phyloP scores from a whole-genome alignment of 2,888 invertebrate species.

The Neoitamus cyanurus region DNA sequence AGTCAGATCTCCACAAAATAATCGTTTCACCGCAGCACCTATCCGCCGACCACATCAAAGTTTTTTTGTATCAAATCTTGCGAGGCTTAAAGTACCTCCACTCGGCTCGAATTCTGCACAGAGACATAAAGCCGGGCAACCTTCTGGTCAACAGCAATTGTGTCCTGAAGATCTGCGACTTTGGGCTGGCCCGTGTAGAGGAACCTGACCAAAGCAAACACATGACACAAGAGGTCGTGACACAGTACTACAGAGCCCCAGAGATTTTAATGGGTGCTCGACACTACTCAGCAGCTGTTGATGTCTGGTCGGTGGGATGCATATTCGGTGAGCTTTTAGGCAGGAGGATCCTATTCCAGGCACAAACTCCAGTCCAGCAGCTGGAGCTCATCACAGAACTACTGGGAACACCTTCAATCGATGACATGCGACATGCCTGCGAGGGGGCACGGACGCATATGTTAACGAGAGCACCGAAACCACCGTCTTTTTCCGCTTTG shows the following conservation, averaged over 20 bases:
- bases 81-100: constrained; percentile 99
- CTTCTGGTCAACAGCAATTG: constrained; percentile 99
- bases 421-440: constrained; percentile 97
- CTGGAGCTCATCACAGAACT: constrained; percentile 97
- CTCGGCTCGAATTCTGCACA: constrained; percentile 96
- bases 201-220: constrained; percentile 92
- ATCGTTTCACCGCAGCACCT: constrained; percentile 99
- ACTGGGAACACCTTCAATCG: constrained; percentile 93
- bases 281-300: constrained; percentile 96
- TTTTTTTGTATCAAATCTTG: constrained; percentile 99
- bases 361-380: constrained; percentile 97
- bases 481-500: constrained; percentile 87
- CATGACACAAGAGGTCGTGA: constrained; percentile 99
- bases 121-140: constrained; percentile 99
- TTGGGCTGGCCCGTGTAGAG: constrained; percentile 97
- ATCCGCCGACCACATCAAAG: constrained; percentile 99
- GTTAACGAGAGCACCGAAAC: constrained; percentile 87
- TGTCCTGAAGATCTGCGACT: constrained; percentile 99
- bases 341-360: constrained; percentile 96
- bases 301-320: constrained; percentile 99
- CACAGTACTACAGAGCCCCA: constrained; percentile 99
- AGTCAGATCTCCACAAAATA: constrained; percentile 99
- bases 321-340: constrained; percentile 98
- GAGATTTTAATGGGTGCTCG: constrained; percentile 99
- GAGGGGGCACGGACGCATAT: constrained; percentile 94